These are phyloP conservation scores for Ancistrus triradiatus DNA, from an alignment of 2,113 vertebrate genomes.

Conservation along the genomic window DNA sequence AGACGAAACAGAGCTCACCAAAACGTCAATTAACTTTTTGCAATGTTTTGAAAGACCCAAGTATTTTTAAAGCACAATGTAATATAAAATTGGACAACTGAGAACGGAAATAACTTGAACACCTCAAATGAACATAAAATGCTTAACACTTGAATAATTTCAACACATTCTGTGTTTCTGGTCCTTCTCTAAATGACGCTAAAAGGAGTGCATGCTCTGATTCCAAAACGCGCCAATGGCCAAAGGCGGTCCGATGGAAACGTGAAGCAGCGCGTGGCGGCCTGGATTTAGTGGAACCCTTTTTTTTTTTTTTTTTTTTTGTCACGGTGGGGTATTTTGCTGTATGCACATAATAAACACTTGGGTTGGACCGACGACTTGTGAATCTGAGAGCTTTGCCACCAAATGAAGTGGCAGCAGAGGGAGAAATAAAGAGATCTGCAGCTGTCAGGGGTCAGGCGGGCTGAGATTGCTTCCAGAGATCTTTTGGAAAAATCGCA, in stretches of 20 bases:
- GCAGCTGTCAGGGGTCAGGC: slow-evolving; percentile 93
- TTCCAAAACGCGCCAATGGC: not conserved
- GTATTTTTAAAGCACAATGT: not conserved
- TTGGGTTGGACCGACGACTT: slow-evolving; percentile 86
- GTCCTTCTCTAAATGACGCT: not conserved
- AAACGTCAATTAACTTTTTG: too few relatives aligned
- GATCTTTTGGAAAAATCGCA: slow-evolving; percentile 98
- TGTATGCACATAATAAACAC: slow-evolving; percentile 87
- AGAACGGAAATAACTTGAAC: not conserved
- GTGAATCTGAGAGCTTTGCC: slow-evolving; percentile 93
- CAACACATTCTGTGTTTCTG: too few relatives aligned
- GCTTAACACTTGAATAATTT: too few relatives aligned
- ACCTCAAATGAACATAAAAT: too few relatives aligned
- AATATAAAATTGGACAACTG: not conserved
- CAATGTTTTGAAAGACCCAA: too few relatives aligned
- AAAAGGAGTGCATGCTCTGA: not conserved
- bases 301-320: slow-evolving; percentile 34
- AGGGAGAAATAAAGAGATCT: slow-evolving; percentile 88
- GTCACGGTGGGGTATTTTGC: slow-evolving; percentile 71
- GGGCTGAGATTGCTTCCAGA: slow-evolving; percentile 94
- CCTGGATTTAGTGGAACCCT: slow-evolving; percentile 40
- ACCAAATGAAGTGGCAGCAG: slow-evolving; percentile 90
- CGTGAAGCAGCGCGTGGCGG: slow-evolving; percentile 27
- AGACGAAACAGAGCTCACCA: not conserved
- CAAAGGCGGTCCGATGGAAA: slow-evolving; percentile 9